Base-by-base conservation (phyloP, 2,113 vertebrate genomes). In the Corydoras maculifer region DNA sequence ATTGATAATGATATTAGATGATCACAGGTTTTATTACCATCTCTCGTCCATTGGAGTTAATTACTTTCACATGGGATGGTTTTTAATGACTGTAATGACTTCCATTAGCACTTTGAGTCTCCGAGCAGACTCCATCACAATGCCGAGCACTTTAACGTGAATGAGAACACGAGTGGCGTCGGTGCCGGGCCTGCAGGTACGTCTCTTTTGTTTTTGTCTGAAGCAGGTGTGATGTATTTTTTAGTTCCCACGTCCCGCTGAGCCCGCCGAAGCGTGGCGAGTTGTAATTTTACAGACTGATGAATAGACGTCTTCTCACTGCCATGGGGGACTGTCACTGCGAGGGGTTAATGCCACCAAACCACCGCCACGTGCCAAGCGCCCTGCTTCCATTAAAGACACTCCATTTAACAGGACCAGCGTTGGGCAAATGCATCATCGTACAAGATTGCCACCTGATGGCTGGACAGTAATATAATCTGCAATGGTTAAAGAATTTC, bases 281-380 rank as follows among this genome's bases (percentile, higher is more conserved):
- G 77, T 75, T 80, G 74, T 58, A 63, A 77, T 82, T 79, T 79
- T 74, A 77, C 60, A 82, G 76, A 69, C 70, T 32, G 70, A 71
- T 77, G 35, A 67, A 61, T 58, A 75, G 58, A 30, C 74, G 67
- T n/a, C 13, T 77, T 32, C 13, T 58, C 51, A 9, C 7, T 4
- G 77, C 65, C 74, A 32, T 66, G 70, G 71, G 72, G 67, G 53
- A n/a, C 58, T 62, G 62, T 51, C 79, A 71, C 71, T 65, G 66
- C 53, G 63, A 76, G 74, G 8, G 10, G 50, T 53, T 67, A 73
- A 73, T 73, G 58, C 58, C 3, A 73, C 31, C 31, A 55, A 72
- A 73, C 64, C 43, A 58, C 49, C 58, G 54, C 53, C 64, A 57
- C 18, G 49, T 62, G 71, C 62, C 65, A 12, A 15, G 30, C 25